Base-by-base conservation (phyloP, 2,888 invertebrate species). In the Neuroscelio doddi region DNA sequence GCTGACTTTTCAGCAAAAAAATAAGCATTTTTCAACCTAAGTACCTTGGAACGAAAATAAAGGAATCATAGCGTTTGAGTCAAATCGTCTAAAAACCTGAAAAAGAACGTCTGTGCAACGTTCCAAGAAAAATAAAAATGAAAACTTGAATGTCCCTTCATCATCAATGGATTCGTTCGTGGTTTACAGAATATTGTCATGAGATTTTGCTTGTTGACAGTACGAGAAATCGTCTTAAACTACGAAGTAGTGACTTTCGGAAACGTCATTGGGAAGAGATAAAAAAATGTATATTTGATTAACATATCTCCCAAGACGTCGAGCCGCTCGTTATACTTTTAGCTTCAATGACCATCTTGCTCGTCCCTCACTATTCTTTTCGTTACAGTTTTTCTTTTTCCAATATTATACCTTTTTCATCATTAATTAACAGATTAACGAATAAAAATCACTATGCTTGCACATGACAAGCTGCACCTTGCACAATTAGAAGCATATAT, bases 401-500 rank as follows among this genome's bases (percentile, higher is more conserved):
- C 16, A 10, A n/a, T 42, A 1, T 26, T 26, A 9, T 42, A 5
- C 30, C 16, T 49, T 57, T 38, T 5, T 21, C 21, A 36, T 36
- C 36, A 12, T 36, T 51, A 50, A 38, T 46, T 49, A 47, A 65
- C 51, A 51, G 55, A 61, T 56, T 64, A 70, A 57, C 62, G 64
- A 58, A 63, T 51, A 55, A 59, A 41, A 65, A 49, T 64, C 64
- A 66, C 69, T 26, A 51, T 75, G 72, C 68, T 68, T 67, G 71
- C 65, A 70, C 70, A 56, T 55, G 63, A 70, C 69, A 67, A 58
- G 61, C 68, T 47, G 63, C 73, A 74, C 70, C 73, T 76, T 73
- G 71, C 72, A 74, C 73, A 66, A 69, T n/a, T 69, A 74, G 70
- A 80, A 78, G 79, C 78, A 76, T 79, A 80, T 78, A 72, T 68